These are phyloP conservation scores for Phytoseiulus persimilis DNA, from an alignment of 2,888 invertebrate species.

Conservation along the genomic window DNA sequence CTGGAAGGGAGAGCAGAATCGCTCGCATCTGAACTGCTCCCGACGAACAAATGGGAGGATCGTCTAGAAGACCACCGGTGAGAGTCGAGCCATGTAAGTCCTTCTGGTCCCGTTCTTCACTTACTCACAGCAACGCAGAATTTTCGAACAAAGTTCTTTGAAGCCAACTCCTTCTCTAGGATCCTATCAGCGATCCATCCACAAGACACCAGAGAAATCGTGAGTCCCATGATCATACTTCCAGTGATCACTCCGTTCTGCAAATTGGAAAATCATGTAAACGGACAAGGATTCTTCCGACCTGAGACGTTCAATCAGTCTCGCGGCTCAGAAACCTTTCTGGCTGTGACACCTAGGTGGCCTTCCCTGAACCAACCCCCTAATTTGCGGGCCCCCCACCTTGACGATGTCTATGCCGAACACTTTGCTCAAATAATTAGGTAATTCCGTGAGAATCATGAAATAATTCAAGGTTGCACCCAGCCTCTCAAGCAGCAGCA, in stretches of 20 bases:
- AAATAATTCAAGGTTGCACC: background rate
- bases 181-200: background rate
- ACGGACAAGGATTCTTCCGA: too few relatives aligned
- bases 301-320: too few relatives aligned
- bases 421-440: background rate
- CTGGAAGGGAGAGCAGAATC: background rate
- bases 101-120: background rate
- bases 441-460: conserved; percentile 14
- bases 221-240: background rate
- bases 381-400: background rate
- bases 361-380: too few relatives aligned
- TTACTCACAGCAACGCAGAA: background rate
- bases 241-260: background rate
- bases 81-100: too few relatives aligned
- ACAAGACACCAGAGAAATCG: background rate
- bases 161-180: background rate
- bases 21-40: too few relatives aligned
- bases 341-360: too few relatives aligned
- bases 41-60: too few relatives aligned
- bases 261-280: background rate
- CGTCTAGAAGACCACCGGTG: too few relatives aligned
- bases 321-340: too few relatives aligned
- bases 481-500: background rate
- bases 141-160: background rate
- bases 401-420: background rate